These are phyloP conservation scores for Lytechinus pictus DNA, from an alignment of 35 echinoderm and acorn worm species.

Conservation along the genomic window DNA sequence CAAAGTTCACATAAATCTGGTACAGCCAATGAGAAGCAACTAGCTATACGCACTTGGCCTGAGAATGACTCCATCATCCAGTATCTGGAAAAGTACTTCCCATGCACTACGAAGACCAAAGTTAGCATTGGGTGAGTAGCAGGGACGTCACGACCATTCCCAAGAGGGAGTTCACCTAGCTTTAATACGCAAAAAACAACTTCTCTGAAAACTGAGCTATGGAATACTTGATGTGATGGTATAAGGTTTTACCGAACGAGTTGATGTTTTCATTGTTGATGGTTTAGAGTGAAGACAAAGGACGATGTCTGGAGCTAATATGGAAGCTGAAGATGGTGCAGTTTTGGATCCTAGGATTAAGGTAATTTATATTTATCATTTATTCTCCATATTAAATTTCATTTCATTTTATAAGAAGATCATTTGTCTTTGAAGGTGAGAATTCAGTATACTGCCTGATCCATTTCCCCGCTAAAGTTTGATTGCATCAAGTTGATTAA, in stretches of 20 bases:
- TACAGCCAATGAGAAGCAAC: neutral
- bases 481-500: no score
- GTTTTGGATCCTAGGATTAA: neutral
- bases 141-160: neutral
- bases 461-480: no score
- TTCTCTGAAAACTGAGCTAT: no score
- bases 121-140: neutral
- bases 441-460: no score
- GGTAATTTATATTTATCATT: neutral
- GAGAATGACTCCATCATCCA: neutral
- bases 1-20: constrained; percentile 7
- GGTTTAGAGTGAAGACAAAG: neutral
- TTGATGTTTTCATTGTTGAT: neutral
- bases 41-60: neutral
- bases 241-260: neutral
- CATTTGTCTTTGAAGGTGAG: no score
- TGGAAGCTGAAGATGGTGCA: neutral
- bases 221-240: neutral
- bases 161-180: neutral
- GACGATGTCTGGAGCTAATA: neutral
- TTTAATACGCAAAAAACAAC: neutral
- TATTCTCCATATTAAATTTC: no score
- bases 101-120: neutral
- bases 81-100: neutral
- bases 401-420: no score